Conservation (phyloP, 2,888 invertebrate species). For the Lycaena phlaeas region DNA sequence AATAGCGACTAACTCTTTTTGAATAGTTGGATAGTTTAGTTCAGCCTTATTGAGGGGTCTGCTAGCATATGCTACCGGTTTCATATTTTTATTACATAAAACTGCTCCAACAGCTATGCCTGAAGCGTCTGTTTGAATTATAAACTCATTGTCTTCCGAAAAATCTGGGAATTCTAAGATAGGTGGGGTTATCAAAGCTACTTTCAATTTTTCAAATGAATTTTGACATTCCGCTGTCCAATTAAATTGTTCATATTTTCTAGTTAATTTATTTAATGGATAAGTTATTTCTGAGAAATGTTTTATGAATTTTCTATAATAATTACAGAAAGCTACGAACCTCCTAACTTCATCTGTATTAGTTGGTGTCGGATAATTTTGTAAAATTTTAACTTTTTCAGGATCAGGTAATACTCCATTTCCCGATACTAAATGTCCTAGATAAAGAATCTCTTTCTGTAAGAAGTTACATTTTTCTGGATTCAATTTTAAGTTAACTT, state of each 20-base stretch:
- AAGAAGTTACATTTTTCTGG: constrained; percentile 8
- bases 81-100: not conserved
- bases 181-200: constrained; percentile 14
- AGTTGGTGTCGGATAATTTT: constrained; percentile 18
- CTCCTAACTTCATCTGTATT: constrained; percentile 15
- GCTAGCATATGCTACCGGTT: not conserved
- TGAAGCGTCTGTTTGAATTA: constrained; percentile 19
- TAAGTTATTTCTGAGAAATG: constrained; percentile 14
- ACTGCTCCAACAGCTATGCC: not conserved
- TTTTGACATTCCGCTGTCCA: constrained; percentile 18
- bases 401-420: constrained; percentile 14
- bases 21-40: not conserved
- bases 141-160: constrained; percentile 15
- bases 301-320: constrained; percentile 14
- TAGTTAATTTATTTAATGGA: constrained; percentile 18
- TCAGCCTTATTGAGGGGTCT: not conserved
- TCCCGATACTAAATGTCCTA: constrained; percentile 12
- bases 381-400: constrained; percentile 12
- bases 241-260: constrained; percentile 16
- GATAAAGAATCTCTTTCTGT: constrained; percentile 12
- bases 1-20: not conserved
- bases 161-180: constrained; percentile 20
- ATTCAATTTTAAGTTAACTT: constrained; percentile 12
- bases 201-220: constrained; percentile 17
- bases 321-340: constrained; percentile 16